Evolutionary conservation across 2,113 vertebrate genomes (phyloP).

Genomic region (Cheirogaleus medius): DNA sequence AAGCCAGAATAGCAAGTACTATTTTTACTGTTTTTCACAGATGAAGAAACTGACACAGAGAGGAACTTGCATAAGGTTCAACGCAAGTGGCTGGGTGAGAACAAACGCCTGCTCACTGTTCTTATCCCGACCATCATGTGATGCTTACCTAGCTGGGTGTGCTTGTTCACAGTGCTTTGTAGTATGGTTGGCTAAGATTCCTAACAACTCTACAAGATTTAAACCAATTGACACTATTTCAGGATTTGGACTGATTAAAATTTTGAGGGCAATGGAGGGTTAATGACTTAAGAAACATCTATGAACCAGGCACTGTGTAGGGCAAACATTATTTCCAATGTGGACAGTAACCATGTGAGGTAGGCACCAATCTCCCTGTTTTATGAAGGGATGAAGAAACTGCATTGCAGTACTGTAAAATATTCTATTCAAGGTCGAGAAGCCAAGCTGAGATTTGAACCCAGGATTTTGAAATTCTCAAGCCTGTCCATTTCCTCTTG

Average conservation of each 20-base stretch:
- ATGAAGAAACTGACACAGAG: not conserved
- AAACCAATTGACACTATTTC: not conserved
- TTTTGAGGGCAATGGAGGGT: not conserved
- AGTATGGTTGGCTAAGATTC: not conserved
- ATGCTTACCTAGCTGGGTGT: not conserved
- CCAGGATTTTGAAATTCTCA: not conserved
- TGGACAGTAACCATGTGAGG: not conserved
- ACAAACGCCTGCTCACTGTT: no score
- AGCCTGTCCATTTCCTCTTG: not conserved
- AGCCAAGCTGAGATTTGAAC: not conserved
- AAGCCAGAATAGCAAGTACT: slow-evolving; percentile 39
- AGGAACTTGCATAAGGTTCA: not conserved
- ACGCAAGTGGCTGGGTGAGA: not conserved
- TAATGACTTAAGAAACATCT: not conserved
- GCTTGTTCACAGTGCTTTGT: not conserved
- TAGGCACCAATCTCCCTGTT: not conserved
- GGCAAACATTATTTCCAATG: not conserved
- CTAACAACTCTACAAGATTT: not conserved
- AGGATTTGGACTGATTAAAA: not conserved
- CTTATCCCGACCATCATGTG: not conserved
- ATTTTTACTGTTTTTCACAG: not conserved
- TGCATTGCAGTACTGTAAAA: not conserved
- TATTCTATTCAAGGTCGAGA: not conserved
- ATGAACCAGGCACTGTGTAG: not conserved
- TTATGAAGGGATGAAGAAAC: not conserved